A percentile compares a stretch with the other conserved stretches of the same genome.
Evolutionary conservation across 1,140 invertebrate species (phyloP).

Genomic region (Cydia splendana): DNA sequence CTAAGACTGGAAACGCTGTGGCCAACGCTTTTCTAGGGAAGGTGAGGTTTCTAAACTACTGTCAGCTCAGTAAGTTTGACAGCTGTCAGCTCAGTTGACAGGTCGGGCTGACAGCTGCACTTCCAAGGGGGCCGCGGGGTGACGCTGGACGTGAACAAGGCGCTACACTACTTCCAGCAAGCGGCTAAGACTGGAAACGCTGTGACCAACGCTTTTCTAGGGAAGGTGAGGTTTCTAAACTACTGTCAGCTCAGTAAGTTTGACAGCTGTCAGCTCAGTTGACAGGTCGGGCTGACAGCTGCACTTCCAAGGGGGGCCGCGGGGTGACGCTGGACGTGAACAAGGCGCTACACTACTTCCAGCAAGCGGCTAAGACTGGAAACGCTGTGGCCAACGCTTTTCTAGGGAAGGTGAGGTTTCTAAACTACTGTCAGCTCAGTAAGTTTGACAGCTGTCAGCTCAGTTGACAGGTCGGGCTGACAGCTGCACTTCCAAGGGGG

Average conservation of each 20-base stretch:
- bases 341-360: conserved; percentile 96
- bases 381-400: conserved; percentile 98
- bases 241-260: too few species aligned
- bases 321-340: conserved; percentile 95
- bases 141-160: conserved; percentile 93
- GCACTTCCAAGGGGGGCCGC: conserved; percentile 98
- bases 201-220: conserved; percentile 97
- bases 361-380: conserved; percentile 95
- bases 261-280: too few species aligned
- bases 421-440: too few species aligned
- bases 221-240: conserved; percentile 90
- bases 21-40: conserved; percentile 99
- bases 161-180: conserved; percentile 95
- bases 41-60: conserved; percentile 75
- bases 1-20: conserved; percentile 96
- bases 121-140: conserved; percentile 98
- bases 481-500: conserved; percentile 99
- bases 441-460: too few species aligned
- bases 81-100: conserved; percentile 56
- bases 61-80: too few species aligned
- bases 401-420: conserved; percentile 92
- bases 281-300: conserved; percentile 94
- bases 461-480: conserved; percentile 90
- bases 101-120: conserved; percentile 97
- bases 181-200: conserved; percentile 97